Evolutionary conservation across 2,888 invertebrate species (phyloP).

Genomic region (Zhuqinia jingwanae): DNA sequence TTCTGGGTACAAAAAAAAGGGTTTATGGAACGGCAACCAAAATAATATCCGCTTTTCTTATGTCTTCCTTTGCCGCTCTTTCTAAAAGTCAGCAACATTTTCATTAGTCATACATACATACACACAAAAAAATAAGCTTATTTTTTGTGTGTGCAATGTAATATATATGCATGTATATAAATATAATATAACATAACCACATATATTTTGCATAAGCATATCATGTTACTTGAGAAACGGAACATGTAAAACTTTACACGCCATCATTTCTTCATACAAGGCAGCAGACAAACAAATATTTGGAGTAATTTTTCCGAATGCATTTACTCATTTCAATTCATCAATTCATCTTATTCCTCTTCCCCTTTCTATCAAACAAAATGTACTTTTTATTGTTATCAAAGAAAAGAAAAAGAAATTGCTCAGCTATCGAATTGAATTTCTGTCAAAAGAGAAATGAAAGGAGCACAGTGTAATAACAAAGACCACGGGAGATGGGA

Average conservation of each 20-base stretch:
- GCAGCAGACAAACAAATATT: constrained; percentile 18
- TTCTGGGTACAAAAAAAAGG: not conserved
- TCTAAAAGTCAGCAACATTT: constrained; percentile 21
- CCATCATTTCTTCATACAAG: not conserved
- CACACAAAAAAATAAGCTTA: not conserved
- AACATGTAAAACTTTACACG: not conserved
- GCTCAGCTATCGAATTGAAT: constrained; percentile 1
- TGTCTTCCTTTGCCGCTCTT: constrained; percentile 29
- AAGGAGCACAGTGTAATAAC: not conserved
- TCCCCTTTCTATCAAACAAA: not conserved
- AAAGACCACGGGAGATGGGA: not conserved
- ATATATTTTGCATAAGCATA: no score
- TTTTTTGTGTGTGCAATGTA: no score
- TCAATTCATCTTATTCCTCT: constrained; percentile 27
- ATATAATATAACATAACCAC: no score
- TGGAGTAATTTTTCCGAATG: constrained; percentile 13
- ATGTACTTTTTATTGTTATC: constrained; percentile 16
- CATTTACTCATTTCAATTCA: constrained; percentile 18
- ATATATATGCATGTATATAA: not conserved
- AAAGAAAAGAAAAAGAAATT: constrained; percentile 23
- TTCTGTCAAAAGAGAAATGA: constrained; percentile 9
- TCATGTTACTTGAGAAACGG: not conserved
- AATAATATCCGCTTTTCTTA: constrained; percentile 54
- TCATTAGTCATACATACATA: constrained; percentile 47
- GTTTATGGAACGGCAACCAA: constrained; percentile 38